Conservation (phyloP, 2,888 invertebrate species). For the Heliconius ismenius region DNA sequence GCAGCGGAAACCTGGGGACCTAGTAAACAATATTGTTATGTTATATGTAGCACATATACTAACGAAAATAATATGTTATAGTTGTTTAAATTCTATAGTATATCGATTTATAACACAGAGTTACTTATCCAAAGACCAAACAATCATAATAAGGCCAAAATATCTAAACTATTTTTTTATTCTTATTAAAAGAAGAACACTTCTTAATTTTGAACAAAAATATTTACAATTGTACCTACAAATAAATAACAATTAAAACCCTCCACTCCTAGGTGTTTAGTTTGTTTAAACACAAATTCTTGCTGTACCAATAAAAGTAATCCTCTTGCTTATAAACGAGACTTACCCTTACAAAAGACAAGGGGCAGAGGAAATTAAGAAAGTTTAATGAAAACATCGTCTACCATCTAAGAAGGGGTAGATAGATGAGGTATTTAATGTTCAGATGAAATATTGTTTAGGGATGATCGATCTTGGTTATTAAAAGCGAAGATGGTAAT, state of each 20-base stretch:
- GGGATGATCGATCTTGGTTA: conserved; percentile 25
- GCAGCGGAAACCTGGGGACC: too few species aligned
- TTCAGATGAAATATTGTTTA: conserved; percentile 32
- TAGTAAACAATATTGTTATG: too few species aligned
- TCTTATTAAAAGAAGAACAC: too few species aligned
- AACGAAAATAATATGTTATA: too few species aligned
- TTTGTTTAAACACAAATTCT: conserved; percentile 11
- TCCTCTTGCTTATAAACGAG: conserved; percentile 47
- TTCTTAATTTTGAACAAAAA: too few species aligned
- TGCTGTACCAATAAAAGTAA: conserved; percentile 42
- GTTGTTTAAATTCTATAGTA: too few species aligned
- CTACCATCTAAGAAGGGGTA: conserved; percentile 30
- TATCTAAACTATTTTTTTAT: too few species aligned
- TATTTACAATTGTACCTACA: too few species aligned
- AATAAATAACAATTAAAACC: neutral
- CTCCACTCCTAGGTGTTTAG: neutral
- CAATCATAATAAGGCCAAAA: too few species aligned
- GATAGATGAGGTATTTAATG: conserved; percentile 30
- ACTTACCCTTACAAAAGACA: conserved; percentile 44
- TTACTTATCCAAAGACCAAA: too few species aligned
- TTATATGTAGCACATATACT: too few species aligned
- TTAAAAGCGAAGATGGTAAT: conserved; percentile 17
- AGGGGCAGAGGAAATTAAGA: conserved; percentile 60
- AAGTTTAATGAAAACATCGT: conserved; percentile 72
- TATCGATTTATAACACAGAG: too few species aligned